phyloP scores from a whole-genome alignment of 92 coral and sea anemone species.

The Zoanthus gigantus region DNA sequence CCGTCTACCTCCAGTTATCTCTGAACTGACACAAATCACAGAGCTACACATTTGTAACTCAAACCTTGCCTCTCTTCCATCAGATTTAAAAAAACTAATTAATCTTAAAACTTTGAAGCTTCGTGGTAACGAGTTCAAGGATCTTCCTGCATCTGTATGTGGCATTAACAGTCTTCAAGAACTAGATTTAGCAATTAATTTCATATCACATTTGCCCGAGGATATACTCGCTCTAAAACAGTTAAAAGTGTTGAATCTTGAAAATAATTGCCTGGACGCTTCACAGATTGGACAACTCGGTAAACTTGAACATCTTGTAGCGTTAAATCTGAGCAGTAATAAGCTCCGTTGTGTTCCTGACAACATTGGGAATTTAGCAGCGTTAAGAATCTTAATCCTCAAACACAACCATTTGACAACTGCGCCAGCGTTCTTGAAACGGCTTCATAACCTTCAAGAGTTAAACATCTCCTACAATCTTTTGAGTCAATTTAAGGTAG shows the following conservation, averaged over 20 bases:
- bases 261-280: slow-evolving; percentile 40
- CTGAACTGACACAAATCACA: slow-evolving; percentile 43
- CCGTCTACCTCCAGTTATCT: slow-evolving; percentile 43
- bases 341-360: slow-evolving; percentile 27
- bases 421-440: slow-evolving; percentile 44
- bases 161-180: slow-evolving; percentile 13
- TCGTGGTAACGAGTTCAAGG: slow-evolving; percentile 32
- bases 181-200: slow-evolving; percentile 23
- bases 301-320: slow-evolving; percentile 22
- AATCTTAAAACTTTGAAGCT: slow-evolving; percentile 46
- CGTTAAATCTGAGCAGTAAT: slow-evolving; percentile 21
- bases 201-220: slow-evolving; percentile 40
- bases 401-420: slow-evolving; percentile 39
- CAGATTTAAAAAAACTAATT: slow-evolving; percentile 6
- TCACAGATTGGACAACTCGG: slow-evolving; percentile 38
- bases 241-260: slow-evolving; percentile 48
- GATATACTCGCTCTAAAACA: slow-evolving; percentile 24
- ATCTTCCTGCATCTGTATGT: slow-evolving; percentile 54
- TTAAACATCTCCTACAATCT: slow-evolving; percentile 63
- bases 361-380: slow-evolving; percentile 11
- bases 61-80: slow-evolving; percentile 46
- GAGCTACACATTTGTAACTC: slow-evolving; percentile 36
- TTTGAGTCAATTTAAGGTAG: slow-evolving; percentile 34
- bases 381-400: slow-evolving; percentile 19
- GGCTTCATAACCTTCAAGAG: slow-evolving; percentile 34